Conservation (phyloP, 1,140 invertebrate genomes). For the Bombus balteatus region DNA sequence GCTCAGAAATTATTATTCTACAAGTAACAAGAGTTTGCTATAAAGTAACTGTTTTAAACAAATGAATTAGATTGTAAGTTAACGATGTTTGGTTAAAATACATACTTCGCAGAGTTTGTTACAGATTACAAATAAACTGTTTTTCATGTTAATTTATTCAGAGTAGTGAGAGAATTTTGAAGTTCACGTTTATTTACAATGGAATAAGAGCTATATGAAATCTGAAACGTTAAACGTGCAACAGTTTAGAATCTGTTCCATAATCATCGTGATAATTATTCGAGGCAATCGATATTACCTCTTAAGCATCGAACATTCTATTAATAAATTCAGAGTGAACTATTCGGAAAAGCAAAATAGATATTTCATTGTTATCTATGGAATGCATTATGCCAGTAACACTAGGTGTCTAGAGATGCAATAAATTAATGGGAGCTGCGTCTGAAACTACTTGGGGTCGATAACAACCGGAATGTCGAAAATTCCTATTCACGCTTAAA, state of each 20-base stretch:
- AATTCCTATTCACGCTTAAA: conserved; percentile 28
- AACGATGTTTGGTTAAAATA: not conserved
- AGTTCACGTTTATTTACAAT: not conserved
- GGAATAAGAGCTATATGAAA: no score
- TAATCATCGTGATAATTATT: not conserved
- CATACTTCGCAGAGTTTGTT: not conserved
- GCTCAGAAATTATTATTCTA: not conserved
- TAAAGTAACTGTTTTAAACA: not conserved
- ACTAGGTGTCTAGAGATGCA: not conserved
- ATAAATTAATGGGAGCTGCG: conserved; percentile 31
- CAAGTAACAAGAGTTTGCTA: not conserved
- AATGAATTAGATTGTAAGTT: no score
- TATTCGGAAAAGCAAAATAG: not conserved
- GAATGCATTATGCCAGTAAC: conserved; percentile 11
- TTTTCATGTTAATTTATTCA: not conserved
- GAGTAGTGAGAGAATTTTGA: no score
- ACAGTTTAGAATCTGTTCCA: not conserved
- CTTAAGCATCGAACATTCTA: not conserved
- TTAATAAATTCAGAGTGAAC: not conserved
- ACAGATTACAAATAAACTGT: not conserved
- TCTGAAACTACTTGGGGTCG: conserved; percentile 13
- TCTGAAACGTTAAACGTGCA: not conserved
- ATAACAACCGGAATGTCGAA: conserved; percentile 36
- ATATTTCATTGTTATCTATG: conserved; percentile 16
- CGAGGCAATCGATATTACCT: not conserved